Base-by-base conservation (phyloP, 2,797 vertebrate genomes). In the Phrynocephalus guinanensis region DNA sequence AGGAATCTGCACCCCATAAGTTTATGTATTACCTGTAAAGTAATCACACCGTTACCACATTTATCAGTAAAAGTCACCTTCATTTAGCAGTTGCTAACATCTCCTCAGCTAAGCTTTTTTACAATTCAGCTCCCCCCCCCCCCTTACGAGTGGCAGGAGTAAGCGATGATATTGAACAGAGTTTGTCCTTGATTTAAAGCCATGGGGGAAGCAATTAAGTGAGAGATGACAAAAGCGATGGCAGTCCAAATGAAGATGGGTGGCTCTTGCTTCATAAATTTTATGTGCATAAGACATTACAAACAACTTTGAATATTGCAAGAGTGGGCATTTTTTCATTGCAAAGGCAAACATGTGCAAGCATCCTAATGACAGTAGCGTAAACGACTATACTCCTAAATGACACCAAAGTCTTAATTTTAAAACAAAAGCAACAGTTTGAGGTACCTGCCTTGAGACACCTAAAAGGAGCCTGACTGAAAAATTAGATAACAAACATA, bases 181-280 rank as follows among this genome's bases (percentile, higher is more conserved):
- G 26, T 83, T 52, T 83, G 82, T 52, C 82, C 82, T 83, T 83
- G 82, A 83, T 83, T 83, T 83, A 83, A 83, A 52, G 82, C 82
- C 48, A 72, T 24, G 48, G 28, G 28, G 68, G 67, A 83, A 83
- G 82, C 48, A 83, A 83, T 83, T 71, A 83, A 83, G 82, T 83
- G 68, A 52, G 82, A 52, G 48, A 52, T 72, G 68, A 72, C 68
- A 83, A 83, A 72, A 72, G 68, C 68, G 56, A 52, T 83, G 48
- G 28, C 48, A 5, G 71, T 82, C 44, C 82, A 72, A 56, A 72
- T 83, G 48, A 83, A 71, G 48, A 72, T 56, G 68, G 48, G 68
- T 72, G 18, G 48, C 50, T 83, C 82, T 72, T 72, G 82, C 67
- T 72, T 83, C 68, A 72, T 72, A 83, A 83, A 83, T 83, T 83